Base-by-base conservation (phyloP, 2,888 invertebrate genomes). In the Drosophila pegasa region DNA sequence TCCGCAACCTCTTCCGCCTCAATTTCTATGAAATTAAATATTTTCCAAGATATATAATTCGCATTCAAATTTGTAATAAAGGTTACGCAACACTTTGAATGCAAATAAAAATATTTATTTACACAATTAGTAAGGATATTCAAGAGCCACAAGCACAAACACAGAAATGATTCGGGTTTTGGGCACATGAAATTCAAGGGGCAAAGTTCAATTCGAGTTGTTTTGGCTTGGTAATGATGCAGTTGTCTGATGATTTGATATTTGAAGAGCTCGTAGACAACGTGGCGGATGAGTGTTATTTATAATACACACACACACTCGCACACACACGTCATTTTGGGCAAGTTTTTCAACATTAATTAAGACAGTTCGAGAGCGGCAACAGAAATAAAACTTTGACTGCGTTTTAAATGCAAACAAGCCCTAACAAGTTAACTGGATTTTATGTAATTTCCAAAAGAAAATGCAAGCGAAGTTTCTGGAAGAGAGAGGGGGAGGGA, bases 291-390 rank as follows among this genome's bases (percentile, higher is more conserved):
- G 85, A 68, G 59, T 54, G 64, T 71, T 72, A 64, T 61, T 18
- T 29, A 35, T 27, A 47, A 18, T 10, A 35, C 20, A 41, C 20
- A 16, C 33, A 50, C 14, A 27, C 18, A 51, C 27, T 22, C 7
- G 7, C 18, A 18, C 18, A 27, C 72, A 65, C 68, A 63, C 71
- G 27, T 59, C 22, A 67, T 68, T 76, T 85, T 52, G 31, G 37
- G 57, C 43, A 78, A 80, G 63, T 88, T 75, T 80, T 74, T 68
- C 60, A 82, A 82, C 83, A 72, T 84, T 84, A 84, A 84, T 84
- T 84, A 84, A 84, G 75, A 61, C 75, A 72, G 69, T 73, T 73
- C 60, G 74, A 62, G 54, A 75, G 58, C 50, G 16, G 47, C 37
- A 56, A 38, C 29, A 37, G 37, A 37, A 74, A 56, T 67, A 18